Percentiles rank a stretch among this genome's conserved stretches.
phyloP scores from a whole-genome alignment of 2,797 vertebrate genomes.

The Silurus lanzhouensis region DNA sequence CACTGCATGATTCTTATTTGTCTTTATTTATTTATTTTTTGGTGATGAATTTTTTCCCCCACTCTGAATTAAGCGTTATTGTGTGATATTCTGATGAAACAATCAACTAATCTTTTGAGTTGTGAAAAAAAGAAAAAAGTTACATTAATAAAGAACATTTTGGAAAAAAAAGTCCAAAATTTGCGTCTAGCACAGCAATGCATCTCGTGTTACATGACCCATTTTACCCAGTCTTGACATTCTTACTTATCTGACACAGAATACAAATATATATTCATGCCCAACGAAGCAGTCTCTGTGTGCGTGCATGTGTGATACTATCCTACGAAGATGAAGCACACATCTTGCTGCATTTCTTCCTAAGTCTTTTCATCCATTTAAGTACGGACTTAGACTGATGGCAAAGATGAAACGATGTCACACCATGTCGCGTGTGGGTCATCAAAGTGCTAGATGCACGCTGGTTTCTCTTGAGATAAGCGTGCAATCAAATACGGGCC shows the following conservation, averaged over 20 bases:
- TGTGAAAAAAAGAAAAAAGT: neutral
- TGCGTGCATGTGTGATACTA: neutral
- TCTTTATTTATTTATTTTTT: neutral
- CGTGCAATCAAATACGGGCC: conserved; percentile 27
- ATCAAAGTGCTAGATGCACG: conserved; percentile 34
- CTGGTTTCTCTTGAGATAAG: conserved; percentile 27
- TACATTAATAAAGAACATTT: neutral
- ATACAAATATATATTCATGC: neutral
- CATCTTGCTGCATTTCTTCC: conserved; percentile 11
- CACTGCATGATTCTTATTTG: neutral
- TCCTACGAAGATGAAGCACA: neutral
- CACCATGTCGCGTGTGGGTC: conserved; percentile 35
- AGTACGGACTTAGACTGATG: conserved; percentile 15
- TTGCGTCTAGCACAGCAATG: neutral
- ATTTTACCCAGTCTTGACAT: neutral
- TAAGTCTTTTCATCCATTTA: neutral
- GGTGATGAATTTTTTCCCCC: neutral
- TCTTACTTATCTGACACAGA: conserved; percentile 1
- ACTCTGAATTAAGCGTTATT: neutral
- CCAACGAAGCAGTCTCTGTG: neutral
- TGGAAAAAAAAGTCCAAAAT: neutral
- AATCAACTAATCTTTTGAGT: neutral
- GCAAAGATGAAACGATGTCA: conserved; percentile 41
- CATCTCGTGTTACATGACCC: neutral
- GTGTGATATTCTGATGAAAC: neutral